Conservation (phyloP, 1,140 invertebrate species). For the Pseudomyrmex pallidus region DNA sequence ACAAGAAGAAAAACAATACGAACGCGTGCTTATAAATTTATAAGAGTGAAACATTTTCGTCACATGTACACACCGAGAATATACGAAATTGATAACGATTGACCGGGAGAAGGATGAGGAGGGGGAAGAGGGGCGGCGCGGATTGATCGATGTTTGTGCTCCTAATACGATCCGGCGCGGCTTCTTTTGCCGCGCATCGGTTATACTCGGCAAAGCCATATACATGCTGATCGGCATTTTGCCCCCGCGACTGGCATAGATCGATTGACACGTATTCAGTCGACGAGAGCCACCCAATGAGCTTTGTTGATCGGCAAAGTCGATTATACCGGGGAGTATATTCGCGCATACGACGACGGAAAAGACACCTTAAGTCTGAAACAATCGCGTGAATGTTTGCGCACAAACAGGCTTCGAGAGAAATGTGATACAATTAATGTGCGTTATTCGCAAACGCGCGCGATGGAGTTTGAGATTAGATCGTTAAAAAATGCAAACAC, state of each 20-base stretch:
- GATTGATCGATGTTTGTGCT: constrained; percentile 39
- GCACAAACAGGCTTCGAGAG: not conserved
- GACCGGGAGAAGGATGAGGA: not conserved
- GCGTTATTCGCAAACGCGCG: too few species aligned
- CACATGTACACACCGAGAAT: too few species aligned
- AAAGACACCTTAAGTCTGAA: not conserved
- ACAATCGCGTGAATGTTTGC: not conserved
- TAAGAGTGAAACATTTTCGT: too few species aligned
- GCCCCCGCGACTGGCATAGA: constrained; percentile 44
- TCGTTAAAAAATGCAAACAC: not conserved
- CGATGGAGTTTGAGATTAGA: not conserved
- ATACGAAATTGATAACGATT: not conserved
- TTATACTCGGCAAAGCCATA: constrained; percentile 37
- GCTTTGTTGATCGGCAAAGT: constrained; percentile 47
- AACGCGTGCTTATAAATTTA: too few species aligned
- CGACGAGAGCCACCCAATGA: constrained; percentile 33
- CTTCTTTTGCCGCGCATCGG: constrained; percentile 44
- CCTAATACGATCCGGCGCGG: not conserved
- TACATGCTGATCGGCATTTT: constrained; percentile 50
- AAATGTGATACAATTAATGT: not conserved
- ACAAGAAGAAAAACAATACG: too few species aligned
- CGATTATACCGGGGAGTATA: constrained; percentile 16
- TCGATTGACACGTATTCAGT: constrained; percentile 59
- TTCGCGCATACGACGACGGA: not conserved
- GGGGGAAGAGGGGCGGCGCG: too few species aligned